Evolutionary conservation across 1,140 invertebrate species (phyloP).

Genomic region (Myzus persicae): DNA sequence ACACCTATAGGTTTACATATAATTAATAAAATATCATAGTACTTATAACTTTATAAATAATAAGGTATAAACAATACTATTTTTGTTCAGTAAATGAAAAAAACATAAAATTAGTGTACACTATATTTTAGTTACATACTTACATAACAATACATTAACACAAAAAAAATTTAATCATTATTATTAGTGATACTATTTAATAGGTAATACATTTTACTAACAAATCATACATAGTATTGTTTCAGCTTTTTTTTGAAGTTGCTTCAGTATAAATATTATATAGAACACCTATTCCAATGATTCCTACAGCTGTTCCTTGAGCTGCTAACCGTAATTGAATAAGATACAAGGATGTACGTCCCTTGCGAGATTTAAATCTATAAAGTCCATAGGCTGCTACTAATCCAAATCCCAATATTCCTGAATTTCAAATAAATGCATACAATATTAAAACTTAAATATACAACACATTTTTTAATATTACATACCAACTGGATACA

Average conservation of each 20-base stretch:
- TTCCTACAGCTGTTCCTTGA: constrained; percentile 50
- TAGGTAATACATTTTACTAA: constrained; percentile 26
- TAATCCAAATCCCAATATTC: constrained; percentile 47
- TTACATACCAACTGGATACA: constrained; percentile 47
- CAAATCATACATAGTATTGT: background rate
- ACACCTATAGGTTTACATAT: background rate
- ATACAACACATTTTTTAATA: background rate
- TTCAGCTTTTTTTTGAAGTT: background rate
- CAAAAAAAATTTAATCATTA: background rate
- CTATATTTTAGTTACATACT: background rate
- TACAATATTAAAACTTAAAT: background rate
- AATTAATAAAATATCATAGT: background rate
- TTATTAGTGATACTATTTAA: background rate
- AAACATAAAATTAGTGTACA: background rate
- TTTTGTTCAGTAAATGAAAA: background rate
- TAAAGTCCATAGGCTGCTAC: constrained; percentile 47
- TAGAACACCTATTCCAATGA: constrained; percentile 38
- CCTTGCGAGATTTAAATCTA: constrained; percentile 34
- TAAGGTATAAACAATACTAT: background rate
- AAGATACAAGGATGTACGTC: constrained; percentile 34
- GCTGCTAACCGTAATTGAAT: constrained; percentile 52
- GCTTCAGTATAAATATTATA: constrained; percentile 34
- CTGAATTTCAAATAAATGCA: background rate
- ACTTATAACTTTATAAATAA: background rate
- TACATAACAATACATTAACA: background rate